Base-by-base conservation (phyloP, 2,797 vertebrate genomes). In the Anguilla obscura region DNA sequence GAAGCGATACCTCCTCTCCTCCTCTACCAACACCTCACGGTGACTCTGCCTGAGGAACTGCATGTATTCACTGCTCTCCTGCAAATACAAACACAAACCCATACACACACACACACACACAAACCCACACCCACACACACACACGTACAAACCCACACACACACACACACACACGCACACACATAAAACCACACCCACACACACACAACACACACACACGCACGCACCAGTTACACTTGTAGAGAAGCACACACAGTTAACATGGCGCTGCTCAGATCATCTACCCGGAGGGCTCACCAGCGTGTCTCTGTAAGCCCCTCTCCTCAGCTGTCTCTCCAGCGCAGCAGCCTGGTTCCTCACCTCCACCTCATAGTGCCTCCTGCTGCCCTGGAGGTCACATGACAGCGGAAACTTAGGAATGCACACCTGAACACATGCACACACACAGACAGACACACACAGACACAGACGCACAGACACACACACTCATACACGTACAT, bases 1-100 rank as follows among this genome's bases (percentile, higher is more conserved):
- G 94, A 99, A 99, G 85, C 98, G 98, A 89, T 99, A 99, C 89
- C 98, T 96, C 60, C 98, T 96, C 92, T 97, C 98, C 94, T 99
- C 97, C 91, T 99, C 98, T 92, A 96, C 96, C 83, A 98, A 95
- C 0, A 98, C 98, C 2, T 97, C 97, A 82, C 96, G 95, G 93
- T 99, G 97, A 87, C 98, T 99, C 93, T 98, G 97, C 0, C 95
- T 97, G 90, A 98, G 91, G 0, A 98, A 99, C 48, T 96, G 92
- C 95, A 99, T 96, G 86, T 96, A 97, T 87, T 97, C 97, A 93
- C 98, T 97, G 0, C 96, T 97, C 92, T 99, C 98, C 98, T 97
- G 91, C 14, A 45, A 33, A 90, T 74, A 82, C 60, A 88, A 83
- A 87, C 58, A 85, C 33, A 86, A 85, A 69, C 86, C 86, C 54